A percentile compares a stretch with the other conserved stretches of the same genome.
phyloP scores from a whole-genome alignment of 2,797 vertebrate genomes.

The Acrossocheilus fasciatus region DNA sequence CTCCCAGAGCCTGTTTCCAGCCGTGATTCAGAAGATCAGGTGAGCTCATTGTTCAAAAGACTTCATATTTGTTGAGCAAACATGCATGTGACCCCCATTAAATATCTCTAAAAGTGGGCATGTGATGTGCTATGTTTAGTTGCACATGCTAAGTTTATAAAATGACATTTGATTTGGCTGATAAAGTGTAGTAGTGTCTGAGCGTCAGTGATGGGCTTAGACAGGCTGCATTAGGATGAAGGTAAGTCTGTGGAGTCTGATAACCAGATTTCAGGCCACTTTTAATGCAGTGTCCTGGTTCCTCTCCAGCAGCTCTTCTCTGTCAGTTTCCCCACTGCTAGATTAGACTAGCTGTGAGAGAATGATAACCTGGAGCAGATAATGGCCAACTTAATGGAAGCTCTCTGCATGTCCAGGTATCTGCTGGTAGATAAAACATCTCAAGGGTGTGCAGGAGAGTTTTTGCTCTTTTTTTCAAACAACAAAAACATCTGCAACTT shows the following conservation, averaged over 20 bases:
- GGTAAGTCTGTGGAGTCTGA: conserved; percentile 20
- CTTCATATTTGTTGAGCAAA: neutral
- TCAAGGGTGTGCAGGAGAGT: neutral
- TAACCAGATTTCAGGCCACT: neutral
- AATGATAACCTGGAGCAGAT: conserved; percentile 10
- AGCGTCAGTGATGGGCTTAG: conserved; percentile 24
- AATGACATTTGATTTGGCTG: neutral
- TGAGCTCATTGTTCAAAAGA: conserved; percentile 63
- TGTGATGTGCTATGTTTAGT: neutral
- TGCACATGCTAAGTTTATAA: neutral
- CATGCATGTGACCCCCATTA: neutral
- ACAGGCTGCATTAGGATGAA: neutral
- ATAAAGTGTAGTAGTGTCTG: neutral
- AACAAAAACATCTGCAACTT: neutral
- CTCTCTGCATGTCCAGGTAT: conserved; percentile 2
- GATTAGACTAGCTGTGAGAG: conserved; percentile 26
- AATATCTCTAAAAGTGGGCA: neutral
- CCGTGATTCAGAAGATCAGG: conserved; percentile 77
- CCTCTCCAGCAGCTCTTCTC: conserved; percentile 25
- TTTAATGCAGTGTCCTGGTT: conserved; percentile 36
- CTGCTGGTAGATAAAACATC: conserved; percentile 25
- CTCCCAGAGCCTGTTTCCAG: conserved; percentile 82
- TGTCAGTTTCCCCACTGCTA: conserved; percentile 16
- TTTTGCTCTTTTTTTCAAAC: neutral
- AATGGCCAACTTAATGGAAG: neutral